Conservation (phyloP, 2,888 invertebrate species). For the Nyleta sp. region DNA sequence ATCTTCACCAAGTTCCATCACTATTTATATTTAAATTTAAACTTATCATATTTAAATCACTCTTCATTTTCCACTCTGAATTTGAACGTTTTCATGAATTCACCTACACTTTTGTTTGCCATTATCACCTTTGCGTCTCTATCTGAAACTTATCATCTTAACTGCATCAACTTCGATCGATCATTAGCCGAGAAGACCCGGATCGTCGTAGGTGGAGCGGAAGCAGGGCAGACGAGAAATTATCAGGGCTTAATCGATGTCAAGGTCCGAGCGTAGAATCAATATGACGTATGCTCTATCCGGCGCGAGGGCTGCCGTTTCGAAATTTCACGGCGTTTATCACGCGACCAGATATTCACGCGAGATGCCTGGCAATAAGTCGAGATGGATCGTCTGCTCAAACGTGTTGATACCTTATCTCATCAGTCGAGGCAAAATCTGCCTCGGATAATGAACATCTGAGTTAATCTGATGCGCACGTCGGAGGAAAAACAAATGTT, state of each 20-base stretch:
- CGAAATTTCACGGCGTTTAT: slow-evolving; percentile 10
- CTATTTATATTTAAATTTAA: no score
- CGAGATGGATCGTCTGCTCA: slow-evolving; percentile 7
- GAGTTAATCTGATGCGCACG: slow-evolving; percentile 30
- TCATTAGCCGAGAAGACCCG: slow-evolving; percentile 1
- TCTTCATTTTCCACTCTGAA: no score
- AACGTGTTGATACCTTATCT: slow-evolving; percentile 36
- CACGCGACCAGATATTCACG: slow-evolving; percentile 7
- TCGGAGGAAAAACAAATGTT: slow-evolving; percentile 41
- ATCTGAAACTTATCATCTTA: slow-evolving; percentile 11
- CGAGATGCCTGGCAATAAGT: not conserved
- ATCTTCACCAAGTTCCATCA: no score
- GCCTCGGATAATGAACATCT: slow-evolving; percentile 26
- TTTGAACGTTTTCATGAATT: not conserved
- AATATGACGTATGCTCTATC: slow-evolving; percentile 10
- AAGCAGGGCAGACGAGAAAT: slow-evolving; percentile 13
- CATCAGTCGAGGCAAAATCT: slow-evolving; percentile 26
- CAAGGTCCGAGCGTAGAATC: slow-evolving; percentile 16
- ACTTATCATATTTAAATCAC: no score
- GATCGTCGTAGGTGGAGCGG: not conserved
- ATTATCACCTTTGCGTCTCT: not conserved
- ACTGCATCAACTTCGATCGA: slow-evolving; percentile 2
- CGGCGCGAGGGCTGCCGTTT: not conserved
- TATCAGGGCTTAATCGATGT: slow-evolving; percentile 30
- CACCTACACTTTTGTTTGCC: not conserved